phyloP scores from a whole-genome alignment of 1,140 invertebrate genomes.

The Laupala kohalensis region DNA sequence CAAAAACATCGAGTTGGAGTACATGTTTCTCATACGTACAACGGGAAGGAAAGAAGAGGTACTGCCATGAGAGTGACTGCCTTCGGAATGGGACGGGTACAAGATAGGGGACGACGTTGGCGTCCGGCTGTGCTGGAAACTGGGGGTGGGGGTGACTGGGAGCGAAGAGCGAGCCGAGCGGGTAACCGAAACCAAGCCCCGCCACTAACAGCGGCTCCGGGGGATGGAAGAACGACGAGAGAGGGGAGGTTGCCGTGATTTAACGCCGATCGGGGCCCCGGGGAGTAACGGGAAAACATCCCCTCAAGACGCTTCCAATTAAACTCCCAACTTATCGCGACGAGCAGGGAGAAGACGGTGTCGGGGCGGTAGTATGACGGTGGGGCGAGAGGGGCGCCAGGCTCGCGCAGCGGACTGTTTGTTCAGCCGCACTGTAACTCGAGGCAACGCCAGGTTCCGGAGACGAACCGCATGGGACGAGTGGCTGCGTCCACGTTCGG shows the following conservation, averaged over 20 bases:
- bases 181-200: background rate
- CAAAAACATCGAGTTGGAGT: too few species aligned
- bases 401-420: background rate
- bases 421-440: background rate
- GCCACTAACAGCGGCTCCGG: too few species aligned
- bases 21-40: too few species aligned
- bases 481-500: too few species aligned
- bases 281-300: background rate
- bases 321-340: background rate
- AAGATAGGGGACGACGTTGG: too few species aligned
- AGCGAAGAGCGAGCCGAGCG: background rate
- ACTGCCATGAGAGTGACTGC: too few species aligned
- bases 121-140: too few species aligned
- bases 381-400: background rate
- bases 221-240: background rate
- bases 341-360: background rate
- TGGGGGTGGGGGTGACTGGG: too few species aligned
- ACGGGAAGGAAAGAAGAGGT: too few species aligned
- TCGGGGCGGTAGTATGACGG: background rate
- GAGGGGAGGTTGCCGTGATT: background rate
- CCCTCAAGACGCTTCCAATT: background rate
- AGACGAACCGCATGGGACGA: too few species aligned
- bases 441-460: too few species aligned
- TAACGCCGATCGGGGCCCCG: background rate
- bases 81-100: too few species aligned